Percentiles rank a stretch among this genome's conserved stretches.
Conservation (phyloP, 2,888 invertebrate genomes). For the Panopea generosa region DNA sequence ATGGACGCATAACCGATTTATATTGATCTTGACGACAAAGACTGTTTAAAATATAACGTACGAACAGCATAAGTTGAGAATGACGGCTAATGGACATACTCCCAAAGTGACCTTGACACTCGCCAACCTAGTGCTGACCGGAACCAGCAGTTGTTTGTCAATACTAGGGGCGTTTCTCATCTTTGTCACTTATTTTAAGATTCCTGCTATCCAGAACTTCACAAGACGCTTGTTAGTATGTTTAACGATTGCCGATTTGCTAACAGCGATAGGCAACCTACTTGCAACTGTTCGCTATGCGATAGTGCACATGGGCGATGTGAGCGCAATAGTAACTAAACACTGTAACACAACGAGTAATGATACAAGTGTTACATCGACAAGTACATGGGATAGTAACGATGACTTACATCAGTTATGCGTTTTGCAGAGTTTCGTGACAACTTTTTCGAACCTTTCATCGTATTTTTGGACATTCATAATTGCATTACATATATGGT, state of each 20-base stretch:
- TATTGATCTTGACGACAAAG: no score
- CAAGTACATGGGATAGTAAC: not conserved
- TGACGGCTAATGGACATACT: no score
- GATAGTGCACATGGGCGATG: conserved; percentile 11
- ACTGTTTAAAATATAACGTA: no score
- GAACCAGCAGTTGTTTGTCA: conserved; percentile 54
- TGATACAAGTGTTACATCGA: not conserved
- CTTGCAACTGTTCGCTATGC: conserved; percentile 48
- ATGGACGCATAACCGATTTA: no score
- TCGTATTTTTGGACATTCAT: conserved; percentile 56
- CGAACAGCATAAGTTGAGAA: no score
- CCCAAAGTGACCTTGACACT: conserved; percentile 1
- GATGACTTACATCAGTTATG: conserved; percentile 18
- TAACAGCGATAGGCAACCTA: conserved; percentile 59
- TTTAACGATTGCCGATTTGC: conserved; percentile 62
- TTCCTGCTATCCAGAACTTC: conserved; percentile 41
- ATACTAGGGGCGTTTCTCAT: conserved; percentile 62
- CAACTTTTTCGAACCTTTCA: conserved; percentile 51
- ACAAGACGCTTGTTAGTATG: conserved; percentile 59
- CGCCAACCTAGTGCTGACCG: conserved; percentile 38
- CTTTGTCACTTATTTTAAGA: conserved; percentile 49
- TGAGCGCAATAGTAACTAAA: no score
- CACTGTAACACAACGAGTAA: not conserved
- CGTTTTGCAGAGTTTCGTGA: conserved; percentile 49
- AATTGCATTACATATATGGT: conserved; percentile 53